phyloP scores from a whole-genome alignment of 2,797 vertebrate species.

The Pangasius larnaudii region DNA sequence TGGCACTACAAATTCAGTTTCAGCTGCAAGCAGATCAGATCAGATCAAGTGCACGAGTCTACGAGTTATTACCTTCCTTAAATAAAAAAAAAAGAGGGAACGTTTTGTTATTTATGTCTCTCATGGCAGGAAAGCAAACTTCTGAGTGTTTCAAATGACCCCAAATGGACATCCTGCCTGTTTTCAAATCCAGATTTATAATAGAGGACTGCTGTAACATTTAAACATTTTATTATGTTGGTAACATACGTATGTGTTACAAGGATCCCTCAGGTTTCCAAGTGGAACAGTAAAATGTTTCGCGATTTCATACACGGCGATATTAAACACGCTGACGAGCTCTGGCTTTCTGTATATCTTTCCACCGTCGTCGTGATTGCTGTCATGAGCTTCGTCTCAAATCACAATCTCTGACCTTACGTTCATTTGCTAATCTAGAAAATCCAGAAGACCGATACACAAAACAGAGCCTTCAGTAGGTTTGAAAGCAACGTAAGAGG shows the following conservation, averaged over 20 bases:
- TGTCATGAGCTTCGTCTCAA: background rate
- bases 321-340: no score
- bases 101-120: background rate
- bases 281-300: no score
- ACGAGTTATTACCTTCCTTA: no score
- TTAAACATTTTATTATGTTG: no score
- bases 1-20: background rate
- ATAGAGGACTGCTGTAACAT: no score
- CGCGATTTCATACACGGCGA: no score
- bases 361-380: background rate
- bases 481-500: background rate
- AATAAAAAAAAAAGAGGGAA: background rate
- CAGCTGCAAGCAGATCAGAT: background rate
- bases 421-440: background rate
- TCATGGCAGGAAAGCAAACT: background rate
- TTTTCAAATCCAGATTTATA: no score
- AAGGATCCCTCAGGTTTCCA: no score
- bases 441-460: background rate
- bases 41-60: background rate
- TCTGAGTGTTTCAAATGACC: no score
- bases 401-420: background rate
- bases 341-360: background rate
- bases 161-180: no score
- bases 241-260: no score
- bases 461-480: background rate